A percentile compares a stretch with the other conserved stretches of the same genome.
These are phyloP conservation scores for Muscicapa comitata DNA, from an alignment of 2,797 vertebrate genomes.

Conservation along the genomic window DNA sequence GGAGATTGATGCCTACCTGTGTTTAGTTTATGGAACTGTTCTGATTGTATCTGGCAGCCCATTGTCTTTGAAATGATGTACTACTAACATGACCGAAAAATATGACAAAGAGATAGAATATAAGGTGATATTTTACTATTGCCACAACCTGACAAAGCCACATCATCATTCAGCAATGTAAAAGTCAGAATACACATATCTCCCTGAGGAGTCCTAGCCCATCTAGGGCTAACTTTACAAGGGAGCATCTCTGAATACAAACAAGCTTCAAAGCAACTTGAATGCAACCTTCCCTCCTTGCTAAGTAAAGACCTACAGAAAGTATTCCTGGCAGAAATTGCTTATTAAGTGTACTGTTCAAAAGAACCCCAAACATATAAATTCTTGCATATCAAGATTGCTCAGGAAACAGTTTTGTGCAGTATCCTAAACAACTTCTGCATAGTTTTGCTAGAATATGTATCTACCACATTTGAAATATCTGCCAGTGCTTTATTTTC, in stretches of 20 bases:
- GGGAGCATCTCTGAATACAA: not conserved
- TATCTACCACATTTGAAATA: not conserved
- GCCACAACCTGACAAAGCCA: not conserved
- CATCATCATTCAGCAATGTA: not conserved
- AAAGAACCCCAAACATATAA: not conserved
- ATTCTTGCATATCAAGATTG: not conserved
- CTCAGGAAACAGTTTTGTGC: not conserved
- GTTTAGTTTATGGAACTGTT: not conserved
- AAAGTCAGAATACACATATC: not conserved
- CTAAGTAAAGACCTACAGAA: not conserved
- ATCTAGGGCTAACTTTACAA: not conserved
- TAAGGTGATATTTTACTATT: not conserved
- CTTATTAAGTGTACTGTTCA: not conserved
- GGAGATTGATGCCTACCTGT: not conserved
- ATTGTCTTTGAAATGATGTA: not conserved
- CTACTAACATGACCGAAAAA: not conserved
- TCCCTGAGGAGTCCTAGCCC: not conserved
- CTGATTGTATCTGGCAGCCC: not conserved
- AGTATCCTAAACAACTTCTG: not conserved
- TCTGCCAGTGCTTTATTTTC: not conserved
- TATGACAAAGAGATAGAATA: not conserved
- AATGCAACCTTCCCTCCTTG: not conserved
- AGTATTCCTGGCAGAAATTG: not conserved
- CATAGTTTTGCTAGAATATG: not conserved
- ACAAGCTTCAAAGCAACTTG: not conserved